Evolutionary conservation across 1,140 invertebrate species (phyloP), one percentile per base, ranked within the genome.

Genomic region (Lucilia sericata): DNA sequence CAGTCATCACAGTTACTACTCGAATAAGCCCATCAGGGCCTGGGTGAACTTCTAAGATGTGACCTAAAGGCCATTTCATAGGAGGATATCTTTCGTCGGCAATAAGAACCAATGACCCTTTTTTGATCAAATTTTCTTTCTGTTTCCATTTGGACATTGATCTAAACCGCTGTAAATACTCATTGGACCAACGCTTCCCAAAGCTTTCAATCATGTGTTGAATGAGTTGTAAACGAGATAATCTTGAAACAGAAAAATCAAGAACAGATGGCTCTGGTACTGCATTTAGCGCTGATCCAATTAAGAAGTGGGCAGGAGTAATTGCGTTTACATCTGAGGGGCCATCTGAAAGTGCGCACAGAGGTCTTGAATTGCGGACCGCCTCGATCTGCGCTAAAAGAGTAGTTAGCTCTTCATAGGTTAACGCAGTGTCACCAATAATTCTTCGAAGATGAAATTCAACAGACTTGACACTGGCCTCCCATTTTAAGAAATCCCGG

Each of bases 51-150:
- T 30, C 75, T 12, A 14, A 9, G 10, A 78, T 14, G 4, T 30
- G 30, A n/a, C 5, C 75, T 30, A 78, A 36, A 78, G 75, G 75
- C 75, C 75, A 78, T 42, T 78, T 30, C 5, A 8, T 17, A 36
- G 75, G 75, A 12, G 2, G 75, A 78, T 9, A 34, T 36, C 5
- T 30, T 36, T 78, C 30, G 17, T 78, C 75, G 17, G 9, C 21
- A 12, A 78, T 42, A n/a, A 78, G 10, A 13, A 78, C 75, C n/a
- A 78, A 42, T 36, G 36, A 36, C 36, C 36, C 3, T 8, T 36
- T 36, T 36, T 36, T 36, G 36, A 36, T 36, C 36, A 8, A 36
- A 36, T 36, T 36, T 36, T 36, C 36, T 36, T 36, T 3, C 3
- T 36, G 36, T 36, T 36, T 36, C 36, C 36, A 36, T 36, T 36